Evolutionary conservation across 2,113 vertebrate species (phyloP), one percentile per base, ranked within the genome.

Genomic region (Lophura nycthemera): DNA sequence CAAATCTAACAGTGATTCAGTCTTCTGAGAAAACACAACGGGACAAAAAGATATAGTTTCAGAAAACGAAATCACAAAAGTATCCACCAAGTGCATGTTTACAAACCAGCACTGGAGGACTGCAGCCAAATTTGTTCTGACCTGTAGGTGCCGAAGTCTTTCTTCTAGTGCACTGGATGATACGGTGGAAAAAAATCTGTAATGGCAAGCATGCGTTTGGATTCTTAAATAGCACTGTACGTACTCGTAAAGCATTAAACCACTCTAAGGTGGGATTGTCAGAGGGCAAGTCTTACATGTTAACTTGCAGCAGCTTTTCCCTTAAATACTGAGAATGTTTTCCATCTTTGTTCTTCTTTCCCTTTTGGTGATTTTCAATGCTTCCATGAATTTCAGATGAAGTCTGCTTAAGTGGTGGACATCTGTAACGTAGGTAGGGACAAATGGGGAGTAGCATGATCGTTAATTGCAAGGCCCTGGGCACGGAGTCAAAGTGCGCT

Each of bases 391-490:
- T 93, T 73, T 67, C 56, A 69, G 66, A 69, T 4, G 29, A 71
- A 86, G 79, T 18, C 43, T 43, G 71, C 42, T 67, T 56, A 42
- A 86, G 72, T 60, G 59, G 71, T 48, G 63, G 88, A 71, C 92
- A 95, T 90, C 45, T 91, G 82, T 81, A 90, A 90, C 66, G 90
- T 85, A 18, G 57, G 47, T 72, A 60, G 57, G 52, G 50, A 83
- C 22, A 59, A 77, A 93, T 90, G 74, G 83, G 70, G 65, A 92
- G 14, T 12, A 88, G 87, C 65, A 78, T 11, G 73, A 34, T 17
- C 92, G 73, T 96, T 91, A 95, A 96, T 96, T 93, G 94, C 61
- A 66, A 70, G 81, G 65, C 83, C 80, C 69, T 48, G 63, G 93
- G 83, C 79, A 54, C 50, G 40, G 30, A 83, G 90, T 42, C 93